These are phyloP conservation scores for Serilophus lunatus DNA, from an alignment of 2,113 vertebrate species.

Conservation along the genomic window DNA sequence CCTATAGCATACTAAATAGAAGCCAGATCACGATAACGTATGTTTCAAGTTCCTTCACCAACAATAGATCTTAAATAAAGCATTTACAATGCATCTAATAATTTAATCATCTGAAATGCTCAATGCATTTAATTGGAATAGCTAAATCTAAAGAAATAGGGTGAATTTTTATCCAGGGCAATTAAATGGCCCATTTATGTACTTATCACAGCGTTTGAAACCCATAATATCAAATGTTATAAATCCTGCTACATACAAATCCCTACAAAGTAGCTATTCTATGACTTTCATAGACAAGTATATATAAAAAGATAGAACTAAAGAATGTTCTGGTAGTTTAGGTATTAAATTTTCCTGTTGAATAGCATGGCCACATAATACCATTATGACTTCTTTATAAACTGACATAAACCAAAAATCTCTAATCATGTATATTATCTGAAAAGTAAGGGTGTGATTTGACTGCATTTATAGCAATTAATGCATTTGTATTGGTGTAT, in stretches of 20 bases:
- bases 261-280: not conserved
- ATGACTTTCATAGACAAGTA: not conserved
- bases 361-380: not conserved
- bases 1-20: not conserved
- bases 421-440: not conserved
- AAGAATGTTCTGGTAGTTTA: not conserved
- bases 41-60: not conserved
- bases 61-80: not conserved
- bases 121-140: not conserved
- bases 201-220: not conserved
- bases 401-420: not conserved
- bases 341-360: not conserved
- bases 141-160: not conserved
- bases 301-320: not conserved
- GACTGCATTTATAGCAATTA: not conserved
- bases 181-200: not conserved
- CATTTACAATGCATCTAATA: not conserved
- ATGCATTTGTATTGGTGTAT: not conserved
- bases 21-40: not conserved
- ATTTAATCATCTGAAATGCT: not conserved
- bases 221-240: not conserved
- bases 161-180: not conserved
- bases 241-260: not conserved
- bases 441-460: not conserved
- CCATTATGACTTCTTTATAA: not conserved